phyloP scores from a whole-genome alignment of 2,888 invertebrate species.

The Timandra comae region DNA sequence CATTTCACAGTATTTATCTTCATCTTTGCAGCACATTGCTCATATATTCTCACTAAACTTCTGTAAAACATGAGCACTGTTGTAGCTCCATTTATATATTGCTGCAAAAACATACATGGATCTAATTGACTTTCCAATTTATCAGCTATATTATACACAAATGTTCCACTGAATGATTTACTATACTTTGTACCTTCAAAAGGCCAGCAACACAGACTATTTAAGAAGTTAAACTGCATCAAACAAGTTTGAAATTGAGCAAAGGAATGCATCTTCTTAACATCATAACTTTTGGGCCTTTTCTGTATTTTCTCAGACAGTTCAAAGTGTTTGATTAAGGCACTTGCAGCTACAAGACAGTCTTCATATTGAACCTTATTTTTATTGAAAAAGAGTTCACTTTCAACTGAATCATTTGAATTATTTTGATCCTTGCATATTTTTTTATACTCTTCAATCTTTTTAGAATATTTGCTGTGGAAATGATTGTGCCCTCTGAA shows the following conservation, averaged over 20 bases:
- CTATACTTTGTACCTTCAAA: slow-evolving; percentile 75
- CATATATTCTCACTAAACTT: slow-evolving; percentile 42
- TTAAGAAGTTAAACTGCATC: slow-evolving; percentile 77
- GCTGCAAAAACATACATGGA: slow-evolving; percentile 69
- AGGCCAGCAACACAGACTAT: slow-evolving; percentile 79
- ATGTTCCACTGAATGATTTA: slow-evolving; percentile 84
- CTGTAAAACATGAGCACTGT: slow-evolving; percentile 53
- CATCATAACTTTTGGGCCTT: slow-evolving; percentile 75
- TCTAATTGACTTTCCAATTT: slow-evolving; percentile 78
- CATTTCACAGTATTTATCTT: slow-evolving; percentile 36
- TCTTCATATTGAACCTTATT: slow-evolving; percentile 74
- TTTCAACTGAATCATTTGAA: slow-evolving; percentile 18
- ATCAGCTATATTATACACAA: slow-evolving; percentile 83
- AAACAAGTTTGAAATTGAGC: slow-evolving; percentile 82
- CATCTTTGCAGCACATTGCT: slow-evolving; percentile 38
- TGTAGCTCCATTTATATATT: slow-evolving; percentile 58
- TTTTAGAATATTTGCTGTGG: slow-evolving; percentile 56
- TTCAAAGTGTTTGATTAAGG: slow-evolving; percentile 77
- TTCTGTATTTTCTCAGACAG: slow-evolving; percentile 71
- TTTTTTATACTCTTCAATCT: slow-evolving; percentile 47
- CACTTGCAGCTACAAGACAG: slow-evolving; percentile 75
- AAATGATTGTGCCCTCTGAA: slow-evolving; percentile 67
- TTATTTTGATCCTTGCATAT: slow-evolving; percentile 7
- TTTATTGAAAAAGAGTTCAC: slow-evolving; percentile 57
- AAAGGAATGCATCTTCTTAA: slow-evolving; percentile 77